Base-by-base conservation (phyloP, 2,797 vertebrate genomes). In the Falco rusticolus region DNA sequence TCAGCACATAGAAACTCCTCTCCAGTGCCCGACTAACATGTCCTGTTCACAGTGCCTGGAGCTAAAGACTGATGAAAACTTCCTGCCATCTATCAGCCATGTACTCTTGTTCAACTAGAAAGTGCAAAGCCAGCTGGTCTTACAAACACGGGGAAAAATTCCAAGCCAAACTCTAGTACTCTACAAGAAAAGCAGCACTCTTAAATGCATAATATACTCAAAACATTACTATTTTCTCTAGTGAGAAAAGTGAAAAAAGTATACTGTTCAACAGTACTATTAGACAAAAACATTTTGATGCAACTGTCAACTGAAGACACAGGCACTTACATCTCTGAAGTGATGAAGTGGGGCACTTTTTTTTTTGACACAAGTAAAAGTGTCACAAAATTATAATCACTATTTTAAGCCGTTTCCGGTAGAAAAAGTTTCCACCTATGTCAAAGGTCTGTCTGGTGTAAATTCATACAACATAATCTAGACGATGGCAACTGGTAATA, bases 341-440 rank as follows among this genome's bases (percentile, higher is more conserved):
- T 22, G 19, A 83, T 48, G 13, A 84, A 76, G 47, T 13, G 26
- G 5, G 33, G 21, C 51, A 83, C 18, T 69, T 51, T 26, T 41
- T 63, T 86, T 60, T 66, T 34, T 9, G 16, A 64, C 1, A 2
- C 1, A 5, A 4, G 61, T 76, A 70, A 26, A 70, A 84, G 54
- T 48, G 47, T 63, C 68, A 87, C 47, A 65, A 78, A 88, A 90
- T 77, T 8, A 57, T 16, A 78, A 87, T 19, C 16, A 22, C 48
- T 90, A 82, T 77, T 95, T 95, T 45, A 94, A 87, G 80, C 51
- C 1, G 2, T 18, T 48, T 54, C 83, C 39, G 25, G 25, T 18
- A 94, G 48, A 95, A 88, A 6, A 71, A 82, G 41, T 68, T 89
- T 92, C 87, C 81, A 87, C 53, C 53, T 87, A 33, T 83, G 64